A percentile compares a stretch with the other conserved stretches of the same genome.
These are phyloP conservation scores for Achroia grisella DNA, from an alignment of 1,140 invertebrate genomes.

Conservation along the genomic window DNA sequence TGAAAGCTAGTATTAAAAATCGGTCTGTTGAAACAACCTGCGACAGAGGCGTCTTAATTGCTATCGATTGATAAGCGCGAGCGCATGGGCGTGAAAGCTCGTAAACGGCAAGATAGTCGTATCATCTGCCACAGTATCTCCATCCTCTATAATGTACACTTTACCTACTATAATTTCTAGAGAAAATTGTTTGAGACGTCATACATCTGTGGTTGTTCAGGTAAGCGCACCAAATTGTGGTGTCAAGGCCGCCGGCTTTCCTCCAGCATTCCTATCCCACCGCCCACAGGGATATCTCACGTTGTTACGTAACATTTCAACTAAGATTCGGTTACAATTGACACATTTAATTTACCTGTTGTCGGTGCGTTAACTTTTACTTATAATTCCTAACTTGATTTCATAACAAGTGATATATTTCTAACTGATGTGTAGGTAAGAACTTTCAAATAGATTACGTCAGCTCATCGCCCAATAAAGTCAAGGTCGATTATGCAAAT, in stretches of 20 bases:
- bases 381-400: too few species aligned
- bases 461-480: constrained; percentile 1
- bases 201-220: constrained; percentile 40
- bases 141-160: constrained; percentile 3
- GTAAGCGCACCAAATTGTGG: constrained; percentile 59
- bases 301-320: constrained; percentile 59
- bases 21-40: constrained; percentile 11
- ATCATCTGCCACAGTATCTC: constrained; percentile 38
- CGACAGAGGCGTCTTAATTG: constrained; percentile 46
- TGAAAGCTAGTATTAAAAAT: constrained; percentile 6
- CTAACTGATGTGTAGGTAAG: too few species aligned
- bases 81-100: constrained; percentile 60
- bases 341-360: constrained; percentile 41
- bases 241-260: constrained; percentile 70
- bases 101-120: constrained; percentile 39
- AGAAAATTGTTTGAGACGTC: too few species aligned
- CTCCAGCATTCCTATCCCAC: constrained; percentile 65
- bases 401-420: too few species aligned
- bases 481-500: constrained; percentile 7
- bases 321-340: constrained; percentile 52
- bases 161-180: too few species aligned
- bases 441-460: too few species aligned
- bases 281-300: constrained; percentile 70
- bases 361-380: neutral
- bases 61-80: constrained; percentile 40